Evolutionary conservation across 2,113 vertebrate species (phyloP).

Genomic region (Pandion haliaetus): DNA sequence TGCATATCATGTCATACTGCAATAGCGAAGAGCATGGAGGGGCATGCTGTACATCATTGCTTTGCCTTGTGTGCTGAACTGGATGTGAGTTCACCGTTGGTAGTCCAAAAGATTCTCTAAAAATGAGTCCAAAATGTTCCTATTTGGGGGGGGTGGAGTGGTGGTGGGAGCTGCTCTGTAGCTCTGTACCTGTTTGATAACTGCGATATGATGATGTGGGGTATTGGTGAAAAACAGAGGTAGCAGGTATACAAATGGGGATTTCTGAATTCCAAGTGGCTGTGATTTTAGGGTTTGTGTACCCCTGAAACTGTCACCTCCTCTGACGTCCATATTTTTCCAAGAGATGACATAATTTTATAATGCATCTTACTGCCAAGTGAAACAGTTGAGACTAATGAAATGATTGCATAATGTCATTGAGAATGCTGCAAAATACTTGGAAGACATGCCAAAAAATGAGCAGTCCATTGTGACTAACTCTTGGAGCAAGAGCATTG

Average conservation of each 20-base stretch:
- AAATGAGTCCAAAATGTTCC: not conserved
- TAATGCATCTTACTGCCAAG: constrained; percentile 13
- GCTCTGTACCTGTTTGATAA: not conserved
- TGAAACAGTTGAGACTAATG: constrained; percentile 18
- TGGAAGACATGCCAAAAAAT: not conserved
- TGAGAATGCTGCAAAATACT: constrained; percentile 11
- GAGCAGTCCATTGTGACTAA: constrained; percentile 16
- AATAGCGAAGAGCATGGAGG: not conserved
- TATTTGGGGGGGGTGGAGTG: not conserved
- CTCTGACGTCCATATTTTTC: not conserved
- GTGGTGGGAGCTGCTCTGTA: not conserved
- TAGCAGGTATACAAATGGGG: not conserved
- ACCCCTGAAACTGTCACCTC: not conserved
- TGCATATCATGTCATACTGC: accelerated
- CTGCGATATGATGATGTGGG: not conserved
- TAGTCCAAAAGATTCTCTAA: not conserved
- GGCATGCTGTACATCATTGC: not conserved
- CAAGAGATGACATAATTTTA: constrained; percentile 1
- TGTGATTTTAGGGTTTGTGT: not conserved
- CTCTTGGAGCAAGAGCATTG: not conserved
- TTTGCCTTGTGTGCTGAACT: not conserved
- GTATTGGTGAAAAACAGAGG: not conserved
- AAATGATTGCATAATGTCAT: constrained; percentile 27
- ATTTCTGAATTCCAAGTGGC: not conserved
- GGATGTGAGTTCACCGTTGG: not conserved